phyloP scores from a whole-genome alignment of 2,113 vertebrate species.

The Calidris pygmaea region DNA sequence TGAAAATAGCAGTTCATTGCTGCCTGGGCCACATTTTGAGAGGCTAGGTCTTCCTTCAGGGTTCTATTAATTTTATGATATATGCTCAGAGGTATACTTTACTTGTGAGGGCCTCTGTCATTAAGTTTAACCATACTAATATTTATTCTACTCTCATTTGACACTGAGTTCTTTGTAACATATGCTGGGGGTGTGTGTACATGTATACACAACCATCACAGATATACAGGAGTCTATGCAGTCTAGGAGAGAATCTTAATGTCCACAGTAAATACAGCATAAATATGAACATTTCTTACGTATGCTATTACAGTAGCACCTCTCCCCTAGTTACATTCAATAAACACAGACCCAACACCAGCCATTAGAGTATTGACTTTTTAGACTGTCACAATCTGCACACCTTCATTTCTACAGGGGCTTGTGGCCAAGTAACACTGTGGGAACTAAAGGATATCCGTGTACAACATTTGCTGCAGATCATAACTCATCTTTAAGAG shows the following conservation, averaged over 20 bases:
- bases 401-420: neutral
- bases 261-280: neutral
- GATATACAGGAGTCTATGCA: neutral
- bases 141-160: neutral
- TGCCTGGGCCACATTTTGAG: neutral
- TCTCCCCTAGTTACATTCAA: neutral
- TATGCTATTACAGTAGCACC: neutral
- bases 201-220: neutral
- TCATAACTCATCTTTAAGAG: neutral
- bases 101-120: neutral
- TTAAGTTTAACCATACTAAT: neutral
- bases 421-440: neutral
- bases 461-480: neutral
- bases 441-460: neutral
- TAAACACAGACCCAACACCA: neutral
- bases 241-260: neutral
- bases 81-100: neutral
- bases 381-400: neutral
- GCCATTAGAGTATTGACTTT: neutral
- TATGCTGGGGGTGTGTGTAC: fast-evolving
- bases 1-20: neutral
- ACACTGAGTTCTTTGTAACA: neutral
- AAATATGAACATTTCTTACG: neutral
- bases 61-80: neutral
- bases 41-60: neutral